phyloP scores from a whole-genome alignment of 2,113 vertebrate genomes.

The Oreochromis spilurus region DNA sequence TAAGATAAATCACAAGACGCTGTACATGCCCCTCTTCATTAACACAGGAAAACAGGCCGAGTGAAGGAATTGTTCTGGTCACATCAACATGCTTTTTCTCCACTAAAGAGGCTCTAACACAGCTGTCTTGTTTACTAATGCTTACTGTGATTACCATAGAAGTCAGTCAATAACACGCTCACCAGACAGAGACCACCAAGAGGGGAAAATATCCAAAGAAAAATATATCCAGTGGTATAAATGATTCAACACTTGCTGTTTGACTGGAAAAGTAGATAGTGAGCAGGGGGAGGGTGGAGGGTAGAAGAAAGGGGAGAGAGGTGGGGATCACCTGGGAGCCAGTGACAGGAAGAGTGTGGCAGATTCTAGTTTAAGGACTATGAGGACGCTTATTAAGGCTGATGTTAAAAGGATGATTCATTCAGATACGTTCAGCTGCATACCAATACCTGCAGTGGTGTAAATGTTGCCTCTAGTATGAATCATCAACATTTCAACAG shows the following conservation, averaged over 20 bases:
- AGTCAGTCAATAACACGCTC: too few species aligned
- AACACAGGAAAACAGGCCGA: neutral
- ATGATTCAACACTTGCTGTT: slow-evolving; percentile 57
- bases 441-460: slow-evolving; percentile 7
- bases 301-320: neutral
- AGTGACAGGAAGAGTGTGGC: neutral
- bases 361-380: neutral
- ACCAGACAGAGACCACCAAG: neutral
- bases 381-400: neutral
- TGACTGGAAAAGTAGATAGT: slow-evolving; percentile 1
- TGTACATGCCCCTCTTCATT: neutral
- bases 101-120: neutral
- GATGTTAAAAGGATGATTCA: slow-evolving; percentile 11
- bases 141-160: neutral
- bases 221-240: slow-evolving; percentile 36
- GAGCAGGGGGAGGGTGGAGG: neutral
- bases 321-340: slow-evolving; percentile 4
- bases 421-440: neutral
- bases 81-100: neutral
- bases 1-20: neutral
- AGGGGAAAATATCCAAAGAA: slow-evolving; percentile 6
- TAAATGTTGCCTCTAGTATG: slow-evolving; percentile 9
- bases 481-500: slow-evolving; percentile 39
- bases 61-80: neutral
- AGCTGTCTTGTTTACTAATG: neutral